Percentiles rank a stretch among this genome's conserved stretches.
Conservation (phyloP, 2,113 vertebrate species). For the Isurus oxyrinchus region DNA sequence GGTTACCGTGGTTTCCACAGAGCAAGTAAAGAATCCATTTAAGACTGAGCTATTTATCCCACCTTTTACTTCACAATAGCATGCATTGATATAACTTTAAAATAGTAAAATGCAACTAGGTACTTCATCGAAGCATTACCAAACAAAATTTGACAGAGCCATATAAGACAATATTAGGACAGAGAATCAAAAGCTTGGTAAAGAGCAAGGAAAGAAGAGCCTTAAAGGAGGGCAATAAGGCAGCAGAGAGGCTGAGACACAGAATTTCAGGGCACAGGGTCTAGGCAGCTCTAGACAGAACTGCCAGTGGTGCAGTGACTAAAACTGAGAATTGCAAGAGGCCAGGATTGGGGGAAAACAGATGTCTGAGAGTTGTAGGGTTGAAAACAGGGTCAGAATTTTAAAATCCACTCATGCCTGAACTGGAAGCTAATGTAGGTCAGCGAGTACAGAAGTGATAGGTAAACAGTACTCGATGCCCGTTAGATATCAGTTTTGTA, state of each 20-base stretch:
- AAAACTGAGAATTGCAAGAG: not conserved
- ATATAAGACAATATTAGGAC: not conserved
- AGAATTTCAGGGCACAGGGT: not conserved
- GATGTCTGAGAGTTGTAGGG: too few species aligned
- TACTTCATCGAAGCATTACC: too few species aligned
- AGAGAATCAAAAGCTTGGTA: not conserved
- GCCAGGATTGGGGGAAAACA: not conserved
- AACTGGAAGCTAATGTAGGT: not conserved
- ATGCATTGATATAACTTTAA: too few species aligned
- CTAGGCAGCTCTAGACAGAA: too few species aligned
- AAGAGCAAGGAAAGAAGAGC: not conserved
- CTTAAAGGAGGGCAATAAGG: not conserved
- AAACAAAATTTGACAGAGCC: not conserved
- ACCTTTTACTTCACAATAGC: not conserved
- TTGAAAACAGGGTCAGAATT: not conserved
- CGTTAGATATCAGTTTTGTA: not conserved
- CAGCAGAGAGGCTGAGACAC: not conserved
- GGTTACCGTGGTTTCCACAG: not conserved
- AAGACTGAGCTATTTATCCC: not conserved
- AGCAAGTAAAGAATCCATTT: not conserved
- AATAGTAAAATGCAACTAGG: too few species aligned
- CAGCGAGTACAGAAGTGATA: not conserved
- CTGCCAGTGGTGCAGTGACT: not conserved
- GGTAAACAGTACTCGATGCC: not conserved
- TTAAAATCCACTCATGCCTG: not conserved